These are phyloP conservation scores for Recurvirostra avosetta DNA, from an alignment of 2,113 vertebrate species.

Conservation along the genomic window DNA sequence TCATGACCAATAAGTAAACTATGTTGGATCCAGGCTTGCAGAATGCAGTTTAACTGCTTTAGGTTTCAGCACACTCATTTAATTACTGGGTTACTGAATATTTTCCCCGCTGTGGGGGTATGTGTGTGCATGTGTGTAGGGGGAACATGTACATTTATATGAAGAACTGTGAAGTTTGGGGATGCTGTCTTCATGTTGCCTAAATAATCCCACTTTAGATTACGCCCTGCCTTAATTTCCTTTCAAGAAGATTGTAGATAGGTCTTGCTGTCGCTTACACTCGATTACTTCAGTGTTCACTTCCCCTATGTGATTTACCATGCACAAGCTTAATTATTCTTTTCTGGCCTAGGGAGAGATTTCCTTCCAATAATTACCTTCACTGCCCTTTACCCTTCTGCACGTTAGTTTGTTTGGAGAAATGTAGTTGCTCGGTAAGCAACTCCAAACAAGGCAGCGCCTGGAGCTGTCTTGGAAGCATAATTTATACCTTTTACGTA, in stretches of 20 bases:
- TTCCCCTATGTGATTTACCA: slow-evolving; percentile 67
- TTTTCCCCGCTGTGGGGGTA: background rate
- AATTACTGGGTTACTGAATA: slow-evolving; percentile 57
- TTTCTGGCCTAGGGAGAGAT: slow-evolving; percentile 73
- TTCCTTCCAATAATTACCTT: slow-evolving; percentile 78
- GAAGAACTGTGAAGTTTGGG: slow-evolving; percentile 21
- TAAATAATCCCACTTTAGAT: slow-evolving; percentile 41
- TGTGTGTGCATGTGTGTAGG: background rate
- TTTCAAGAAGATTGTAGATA: slow-evolving; percentile 44
- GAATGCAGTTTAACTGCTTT: slow-evolving; percentile 62
- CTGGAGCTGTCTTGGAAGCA: slow-evolving; percentile 61
- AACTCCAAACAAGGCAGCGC: slow-evolving; percentile 63
- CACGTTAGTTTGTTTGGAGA: slow-evolving; percentile 72
- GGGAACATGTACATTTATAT: background rate
- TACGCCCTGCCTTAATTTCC: slow-evolving; percentile 51
- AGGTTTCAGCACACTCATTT: slow-evolving; percentile 61
- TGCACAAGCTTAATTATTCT: slow-evolving; percentile 68
- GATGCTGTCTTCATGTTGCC: slow-evolving; percentile 49
- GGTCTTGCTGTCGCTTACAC: slow-evolving; percentile 52
- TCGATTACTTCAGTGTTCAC: slow-evolving; percentile 56
- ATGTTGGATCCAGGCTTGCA: background rate
- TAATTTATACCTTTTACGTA: slow-evolving; percentile 65
- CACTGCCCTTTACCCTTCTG: slow-evolving; percentile 74
- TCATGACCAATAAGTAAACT: background rate
- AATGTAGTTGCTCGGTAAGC: slow-evolving; percentile 66